phyloP scores from a whole-genome alignment of 2,113 vertebrate genomes.

The Pristiophorus japonicus region DNA sequence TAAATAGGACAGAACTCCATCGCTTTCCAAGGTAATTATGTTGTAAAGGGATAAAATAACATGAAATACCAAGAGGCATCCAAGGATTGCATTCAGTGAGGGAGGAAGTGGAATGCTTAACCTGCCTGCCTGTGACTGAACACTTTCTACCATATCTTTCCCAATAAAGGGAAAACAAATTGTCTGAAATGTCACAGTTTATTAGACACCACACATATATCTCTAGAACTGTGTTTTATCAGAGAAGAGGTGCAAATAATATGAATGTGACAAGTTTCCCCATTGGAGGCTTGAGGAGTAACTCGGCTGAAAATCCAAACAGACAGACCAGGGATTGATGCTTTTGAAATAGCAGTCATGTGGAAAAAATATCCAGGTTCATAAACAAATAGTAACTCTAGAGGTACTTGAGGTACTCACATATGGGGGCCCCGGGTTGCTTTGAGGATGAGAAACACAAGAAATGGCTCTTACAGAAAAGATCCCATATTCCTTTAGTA shows the following conservation, averaged over 20 bases:
- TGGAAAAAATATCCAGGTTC: not conserved
- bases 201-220: no score
- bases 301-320: not conserved
- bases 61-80: not conserved
- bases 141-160: not conserved
- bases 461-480: not conserved
- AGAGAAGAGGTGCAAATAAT: not conserved
- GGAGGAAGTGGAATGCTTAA: not conserved
- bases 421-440: not conserved
- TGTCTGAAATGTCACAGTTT: not conserved
- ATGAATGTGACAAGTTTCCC: not conserved
- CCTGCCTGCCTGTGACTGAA: not conserved
- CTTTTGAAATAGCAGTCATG: not conserved
- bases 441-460: not conserved
- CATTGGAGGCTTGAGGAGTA: not conserved
- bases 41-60: constrained; percentile 21
- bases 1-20: not conserved
- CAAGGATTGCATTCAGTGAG: not conserved
- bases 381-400: not conserved
- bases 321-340: not conserved
- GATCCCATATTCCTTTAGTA: not conserved
- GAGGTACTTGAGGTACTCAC: not conserved
- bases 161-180: not conserved
- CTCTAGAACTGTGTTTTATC: not conserved
- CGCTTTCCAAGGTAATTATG: not conserved